Evolutionary conservation across 2,113 vertebrate species (phyloP).

Genomic region (Sylvietta virens): DNA sequence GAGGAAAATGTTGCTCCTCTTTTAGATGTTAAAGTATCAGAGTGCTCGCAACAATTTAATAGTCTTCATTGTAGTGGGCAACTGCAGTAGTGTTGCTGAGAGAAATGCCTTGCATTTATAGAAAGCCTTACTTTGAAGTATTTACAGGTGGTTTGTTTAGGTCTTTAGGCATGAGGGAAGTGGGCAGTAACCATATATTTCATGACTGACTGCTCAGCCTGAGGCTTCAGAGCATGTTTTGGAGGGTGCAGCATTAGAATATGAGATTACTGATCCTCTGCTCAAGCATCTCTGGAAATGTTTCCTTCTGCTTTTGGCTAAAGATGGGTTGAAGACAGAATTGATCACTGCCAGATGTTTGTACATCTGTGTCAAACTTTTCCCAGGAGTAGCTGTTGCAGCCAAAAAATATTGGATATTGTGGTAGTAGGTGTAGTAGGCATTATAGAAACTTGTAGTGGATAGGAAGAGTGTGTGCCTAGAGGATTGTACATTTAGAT

Average conservation of each 20-base stretch:
- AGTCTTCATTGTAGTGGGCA: background rate
- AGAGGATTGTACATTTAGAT: background rate
- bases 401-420: background rate
- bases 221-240: background rate
- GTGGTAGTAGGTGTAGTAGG: too few species aligned
- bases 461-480: background rate
- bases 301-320: background rate
- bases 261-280: background rate
- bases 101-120: background rate
- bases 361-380: background rate
- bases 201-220: background rate
- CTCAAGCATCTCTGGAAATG: background rate
- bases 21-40: background rate
- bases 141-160: background rate
- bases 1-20: background rate
- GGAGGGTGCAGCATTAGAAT: background rate
- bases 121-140: background rate
- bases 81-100: background rate
- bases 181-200: accelerated
- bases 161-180: background rate
- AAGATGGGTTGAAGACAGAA: background rate
- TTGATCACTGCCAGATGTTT: background rate
- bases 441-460: background rate
- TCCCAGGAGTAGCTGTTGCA: background rate
- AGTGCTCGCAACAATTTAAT: background rate